These are phyloP conservation scores for Zophobas morio DNA, from an alignment of 1,140 invertebrate species.

Conservation along the genomic window DNA sequence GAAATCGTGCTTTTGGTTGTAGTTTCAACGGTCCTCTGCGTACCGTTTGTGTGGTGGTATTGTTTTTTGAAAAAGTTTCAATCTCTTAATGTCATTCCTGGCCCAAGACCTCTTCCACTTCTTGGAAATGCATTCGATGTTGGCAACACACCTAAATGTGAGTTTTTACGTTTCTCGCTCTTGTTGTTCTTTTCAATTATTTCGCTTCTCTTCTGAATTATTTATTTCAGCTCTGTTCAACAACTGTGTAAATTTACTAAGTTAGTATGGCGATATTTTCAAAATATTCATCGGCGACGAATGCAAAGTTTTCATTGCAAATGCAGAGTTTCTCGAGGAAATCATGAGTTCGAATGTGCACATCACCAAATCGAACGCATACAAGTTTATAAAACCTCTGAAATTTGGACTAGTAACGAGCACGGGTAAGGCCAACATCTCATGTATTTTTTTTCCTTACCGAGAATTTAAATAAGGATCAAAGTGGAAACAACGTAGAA, in stretches of 20 bases:
- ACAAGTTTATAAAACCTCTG: constrained; percentile 21
- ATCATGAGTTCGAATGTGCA: constrained; percentile 14
- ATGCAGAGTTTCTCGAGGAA: constrained; percentile 4
- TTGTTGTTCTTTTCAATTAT: no score
- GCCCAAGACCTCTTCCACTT: constrained; percentile 27
- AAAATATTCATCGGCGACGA: constrained; percentile 9
- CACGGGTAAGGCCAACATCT: neutral
- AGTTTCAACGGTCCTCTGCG: no score
- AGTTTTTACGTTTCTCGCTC: neutral
- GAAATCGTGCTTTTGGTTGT: no score
- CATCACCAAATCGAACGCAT: constrained; percentile 28
- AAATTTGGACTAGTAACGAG: constrained; percentile 29
- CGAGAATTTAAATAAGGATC: neutral
- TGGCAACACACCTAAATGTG: constrained; percentile 14
- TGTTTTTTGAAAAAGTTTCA: neutral
- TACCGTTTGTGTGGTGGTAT: constrained; percentile 23
- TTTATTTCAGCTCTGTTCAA: constrained; percentile 15
- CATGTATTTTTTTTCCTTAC: no score
- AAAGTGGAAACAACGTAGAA: constrained; percentile 79
- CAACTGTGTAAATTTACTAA: neutral
- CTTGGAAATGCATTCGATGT: constrained; percentile 34
- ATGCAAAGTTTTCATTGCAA: neutral
- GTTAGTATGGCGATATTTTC: constrained; percentile 15
- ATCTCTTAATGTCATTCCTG: constrained; percentile 3
- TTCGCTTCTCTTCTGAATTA: no score